A percentile compares a stretch with the other conserved stretches of the same genome.
Conservation (phyloP, 2,888 invertebrate genomes). For the Piscicola geometra region DNA sequence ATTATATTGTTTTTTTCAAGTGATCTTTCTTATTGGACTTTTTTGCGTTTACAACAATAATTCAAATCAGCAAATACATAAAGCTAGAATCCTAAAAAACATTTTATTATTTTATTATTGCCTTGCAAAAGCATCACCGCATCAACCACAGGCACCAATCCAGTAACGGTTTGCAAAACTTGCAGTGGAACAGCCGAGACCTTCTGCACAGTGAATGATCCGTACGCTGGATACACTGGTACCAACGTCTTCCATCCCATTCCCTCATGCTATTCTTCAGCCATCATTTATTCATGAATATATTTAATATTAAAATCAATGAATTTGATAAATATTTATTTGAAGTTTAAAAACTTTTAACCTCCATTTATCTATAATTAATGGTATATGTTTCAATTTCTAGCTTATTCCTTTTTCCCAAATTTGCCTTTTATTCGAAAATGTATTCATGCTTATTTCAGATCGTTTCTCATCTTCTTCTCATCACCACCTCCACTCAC, state of each 20-base stretch:
- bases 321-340: too few relatives aligned
- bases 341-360: too few relatives aligned
- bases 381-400: too few relatives aligned
- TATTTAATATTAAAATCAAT: too few relatives aligned
- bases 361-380: too few relatives aligned
- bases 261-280: too few relatives aligned
- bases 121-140: constrained; percentile 49
- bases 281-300: too few relatives aligned
- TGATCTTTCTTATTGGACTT: not conserved
- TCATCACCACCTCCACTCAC: not conserved
- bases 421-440: not conserved
- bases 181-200: constrained; percentile 65
- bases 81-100: not conserved
- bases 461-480: not conserved
- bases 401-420: not conserved
- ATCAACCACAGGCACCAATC: constrained; percentile 64
- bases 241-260: too few relatives aligned
- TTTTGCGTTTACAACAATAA: not conserved
- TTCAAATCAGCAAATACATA: not conserved
- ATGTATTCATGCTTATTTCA: too few relatives aligned
- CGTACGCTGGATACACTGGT: constrained; percentile 73
- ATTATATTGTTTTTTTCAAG: not conserved
- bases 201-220: constrained; percentile 64
- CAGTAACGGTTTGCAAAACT: constrained; percentile 70
- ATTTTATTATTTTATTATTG: not conserved